These are phyloP conservation scores for Nesidiocoris tenuis DNA, from an alignment of 2,888 invertebrate genomes.

Conservation along the genomic window DNA sequence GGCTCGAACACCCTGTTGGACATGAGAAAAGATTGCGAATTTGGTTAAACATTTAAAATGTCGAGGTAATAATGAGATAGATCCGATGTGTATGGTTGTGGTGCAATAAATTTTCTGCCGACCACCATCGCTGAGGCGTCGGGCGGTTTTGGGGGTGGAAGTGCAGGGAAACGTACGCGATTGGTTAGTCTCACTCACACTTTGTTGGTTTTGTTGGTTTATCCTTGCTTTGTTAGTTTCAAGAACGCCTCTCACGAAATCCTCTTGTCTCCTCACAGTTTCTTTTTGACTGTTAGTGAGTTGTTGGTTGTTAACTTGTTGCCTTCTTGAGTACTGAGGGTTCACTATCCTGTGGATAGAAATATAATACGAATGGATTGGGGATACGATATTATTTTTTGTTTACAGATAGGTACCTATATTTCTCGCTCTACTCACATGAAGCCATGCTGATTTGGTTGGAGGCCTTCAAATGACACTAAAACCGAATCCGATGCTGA, in stretches of 20 bases:
- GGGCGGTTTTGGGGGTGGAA: too few relatives aligned
- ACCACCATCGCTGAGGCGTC: too few relatives aligned
- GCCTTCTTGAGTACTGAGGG: conserved; percentile 1
- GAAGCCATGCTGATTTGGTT: conserved; percentile 23
- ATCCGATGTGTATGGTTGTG: too few relatives aligned
- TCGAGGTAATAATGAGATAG: too few relatives aligned
- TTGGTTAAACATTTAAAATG: too few relatives aligned
- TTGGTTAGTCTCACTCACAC: too few relatives aligned
- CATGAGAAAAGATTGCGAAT: too few relatives aligned
- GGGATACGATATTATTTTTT: background rate
- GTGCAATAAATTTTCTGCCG: too few relatives aligned
- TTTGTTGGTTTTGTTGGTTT: background rate
- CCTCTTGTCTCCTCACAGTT: conserved; percentile 29
- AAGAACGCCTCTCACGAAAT: conserved; percentile 16
- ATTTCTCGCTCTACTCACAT: conserved; percentile 3
- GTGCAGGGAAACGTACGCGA: too few relatives aligned
- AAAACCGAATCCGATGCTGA: conserved; percentile 1
- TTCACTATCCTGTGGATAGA: conserved; percentile 10
- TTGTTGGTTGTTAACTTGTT: background rate
- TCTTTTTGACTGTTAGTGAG: conserved; percentile 12
- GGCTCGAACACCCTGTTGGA: too few relatives aligned
- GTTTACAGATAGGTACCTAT: background rate
- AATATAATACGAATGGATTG: background rate
- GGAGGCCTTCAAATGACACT: conserved; percentile 7
- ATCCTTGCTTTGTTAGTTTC: conserved; percentile 13